phyloP scores from a whole-genome alignment of 2,888 invertebrate genomes.

The Harpagoxenus sublaevis region DNA sequence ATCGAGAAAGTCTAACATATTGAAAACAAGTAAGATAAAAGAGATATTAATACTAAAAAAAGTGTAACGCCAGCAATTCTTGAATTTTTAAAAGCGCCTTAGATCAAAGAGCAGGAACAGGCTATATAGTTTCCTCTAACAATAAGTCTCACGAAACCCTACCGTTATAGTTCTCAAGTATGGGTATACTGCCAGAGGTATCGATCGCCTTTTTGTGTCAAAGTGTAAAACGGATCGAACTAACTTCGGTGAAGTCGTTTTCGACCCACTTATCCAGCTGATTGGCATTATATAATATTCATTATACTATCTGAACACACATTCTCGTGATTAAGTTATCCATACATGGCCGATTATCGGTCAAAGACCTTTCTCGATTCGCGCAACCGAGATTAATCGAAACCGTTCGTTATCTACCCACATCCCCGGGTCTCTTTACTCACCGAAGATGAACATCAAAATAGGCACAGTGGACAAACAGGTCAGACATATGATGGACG shows the following conservation, averaged over 20 bases:
- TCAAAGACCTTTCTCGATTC: slow-evolving; percentile 3
- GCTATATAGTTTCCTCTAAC: not conserved
- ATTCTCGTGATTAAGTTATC: slow-evolving; percentile 19
- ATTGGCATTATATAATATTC: slow-evolving; percentile 40
- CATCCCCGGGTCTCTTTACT: slow-evolving; percentile 84
- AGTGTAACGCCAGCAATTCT: not conserved
- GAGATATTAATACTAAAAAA: not conserved
- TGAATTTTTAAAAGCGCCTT: slow-evolving; percentile 16
- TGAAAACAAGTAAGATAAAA: not conserved
- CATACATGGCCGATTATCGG: not conserved
- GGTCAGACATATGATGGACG: slow-evolving; percentile 91
- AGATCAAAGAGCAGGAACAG: not conserved
- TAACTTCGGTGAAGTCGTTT: not conserved
- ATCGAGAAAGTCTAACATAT: not conserved
- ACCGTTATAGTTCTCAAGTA: slow-evolving; percentile 20
- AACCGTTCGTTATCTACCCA: not conserved
- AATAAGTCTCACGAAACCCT: slow-evolving; percentile 13
- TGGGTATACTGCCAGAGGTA: slow-evolving; percentile 27
- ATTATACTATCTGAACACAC: slow-evolving; percentile 10
- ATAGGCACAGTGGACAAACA: slow-evolving; percentile 91
- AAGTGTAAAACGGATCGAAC: slow-evolving; percentile 48
- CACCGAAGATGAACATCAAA: slow-evolving; percentile 93
- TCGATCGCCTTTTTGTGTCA: slow-evolving; percentile 17
- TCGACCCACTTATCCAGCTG: slow-evolving; percentile 40
- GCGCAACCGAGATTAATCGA: not conserved